These are phyloP conservation scores for Tretioscincus oriximinensis DNA, from an alignment of 2,113 vertebrate species.

Conservation along the genomic window DNA sequence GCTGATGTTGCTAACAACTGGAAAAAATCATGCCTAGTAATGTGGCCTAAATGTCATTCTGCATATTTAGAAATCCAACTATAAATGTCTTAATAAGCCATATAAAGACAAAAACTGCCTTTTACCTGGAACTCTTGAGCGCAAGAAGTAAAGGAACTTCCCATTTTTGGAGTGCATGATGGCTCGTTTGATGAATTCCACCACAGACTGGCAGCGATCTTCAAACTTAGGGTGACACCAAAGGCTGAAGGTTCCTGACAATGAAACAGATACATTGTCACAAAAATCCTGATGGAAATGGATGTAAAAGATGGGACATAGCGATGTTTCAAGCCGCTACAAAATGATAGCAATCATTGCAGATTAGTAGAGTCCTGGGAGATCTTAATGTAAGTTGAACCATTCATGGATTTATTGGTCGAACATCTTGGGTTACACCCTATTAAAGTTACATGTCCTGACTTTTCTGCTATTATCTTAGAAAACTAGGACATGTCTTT, in stretches of 20 bases:
- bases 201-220: slow-evolving; percentile 96
- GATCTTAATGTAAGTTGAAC: neutral
- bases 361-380: too few species aligned
- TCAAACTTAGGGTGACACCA: slow-evolving; percentile 99
- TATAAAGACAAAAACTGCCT: slow-evolving; percentile 20
- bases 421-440: too few species aligned
- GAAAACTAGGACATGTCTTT: too few species aligned
- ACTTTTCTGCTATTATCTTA: too few species aligned
- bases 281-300: too few species aligned
- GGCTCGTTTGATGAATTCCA: slow-evolving; percentile 95
- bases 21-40: too few species aligned
- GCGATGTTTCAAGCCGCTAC: neutral
- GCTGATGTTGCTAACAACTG: too few species aligned
- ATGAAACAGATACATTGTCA: neutral
- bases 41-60: neutral
- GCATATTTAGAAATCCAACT: neutral
- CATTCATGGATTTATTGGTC: neutral
- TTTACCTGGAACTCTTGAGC: slow-evolving; percentile 92
- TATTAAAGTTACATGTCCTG: too few species aligned
- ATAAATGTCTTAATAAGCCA: neutral
- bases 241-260: slow-evolving; percentile 92
- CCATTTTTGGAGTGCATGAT: slow-evolving; percentile 98
- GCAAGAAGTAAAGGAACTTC: slow-evolving; percentile 96
- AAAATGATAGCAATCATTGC: neutral
- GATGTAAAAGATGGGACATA: neutral